These are phyloP conservation scores for Melanotaenia boesemani DNA, from an alignment of 2,797 vertebrate genomes.

Conservation along the genomic window DNA sequence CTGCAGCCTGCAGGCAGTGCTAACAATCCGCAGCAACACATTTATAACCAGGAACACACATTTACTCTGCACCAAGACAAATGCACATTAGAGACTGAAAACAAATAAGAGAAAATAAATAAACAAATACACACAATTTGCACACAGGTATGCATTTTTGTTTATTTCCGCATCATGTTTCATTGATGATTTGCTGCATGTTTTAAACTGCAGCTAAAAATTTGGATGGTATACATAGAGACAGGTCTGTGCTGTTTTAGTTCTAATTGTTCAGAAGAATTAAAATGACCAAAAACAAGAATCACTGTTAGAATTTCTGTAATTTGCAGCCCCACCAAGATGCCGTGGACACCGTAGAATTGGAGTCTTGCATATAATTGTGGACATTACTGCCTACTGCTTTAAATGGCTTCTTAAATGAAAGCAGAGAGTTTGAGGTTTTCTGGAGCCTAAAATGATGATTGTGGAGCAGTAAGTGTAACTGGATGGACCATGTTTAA, in stretches of 20 bases:
- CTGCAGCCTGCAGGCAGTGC: constrained; percentile 43
- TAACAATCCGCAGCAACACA: constrained; percentile 19
- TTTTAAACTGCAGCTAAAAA: too few species aligned
- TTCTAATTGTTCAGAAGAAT: too few species aligned
- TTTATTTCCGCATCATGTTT: not conserved
- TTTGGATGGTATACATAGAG: too few species aligned
- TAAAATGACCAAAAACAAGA: constrained; percentile 4
- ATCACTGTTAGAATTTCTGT: not conserved
- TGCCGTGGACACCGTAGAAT: constrained; percentile 17
- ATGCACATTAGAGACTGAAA: too few species aligned
- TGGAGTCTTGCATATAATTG: constrained; percentile 12
- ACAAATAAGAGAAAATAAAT: too few species aligned
- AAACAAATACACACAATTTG: constrained; percentile 6
- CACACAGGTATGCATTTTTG: not conserved
- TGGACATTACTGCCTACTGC: not conserved
- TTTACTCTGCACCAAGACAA: not conserved
- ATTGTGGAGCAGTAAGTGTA: not conserved
- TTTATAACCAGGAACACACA: not conserved
- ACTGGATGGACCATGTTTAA: not conserved
- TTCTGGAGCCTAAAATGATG: constrained; percentile 5
- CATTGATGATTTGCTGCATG: too few species aligned
- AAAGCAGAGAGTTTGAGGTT: too few species aligned
- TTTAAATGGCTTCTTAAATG: not conserved
- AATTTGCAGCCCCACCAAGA: constrained; percentile 23
- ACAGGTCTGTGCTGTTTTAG: too few species aligned